Evolutionary conservation across 2,797 vertebrate genomes (phyloP), one percentile per base, ranked within the genome.

Genomic region (Oreortyx pictus): DNA sequence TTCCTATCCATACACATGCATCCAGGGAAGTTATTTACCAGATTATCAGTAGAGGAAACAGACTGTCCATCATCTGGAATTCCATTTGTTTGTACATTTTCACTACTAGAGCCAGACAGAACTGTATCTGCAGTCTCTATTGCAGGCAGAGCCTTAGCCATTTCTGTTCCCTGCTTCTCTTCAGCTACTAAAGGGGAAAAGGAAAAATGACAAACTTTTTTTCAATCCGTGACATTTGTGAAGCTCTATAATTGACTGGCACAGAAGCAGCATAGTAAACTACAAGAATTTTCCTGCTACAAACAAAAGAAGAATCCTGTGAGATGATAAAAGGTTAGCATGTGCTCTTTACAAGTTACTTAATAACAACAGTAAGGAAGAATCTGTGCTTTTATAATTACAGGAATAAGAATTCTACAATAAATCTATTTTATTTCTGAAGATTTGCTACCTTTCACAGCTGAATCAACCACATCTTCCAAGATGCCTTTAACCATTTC

Each of bases 11-110:
- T 7, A 61, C 2, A 27, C 37, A 62, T 73, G 39, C 25, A 81
- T 37, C 14, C 23, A 33, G 27, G 23, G 50, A 85, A 84, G 41
- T 65, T 74, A 88, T 83, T 93, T 98, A 99, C 99, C 98, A 99
- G 97, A 90, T 99, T 98, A 96, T 99, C 99, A 15, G 98, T 97
- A 27, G 99, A 99, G 12, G 99, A 99, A 86, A 99, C 97, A 18
- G 99, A 99, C 3, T 98, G 98, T 35, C 98, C 98, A 44, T 99
- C 99, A 67, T 99, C 99, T 11, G 98, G 96, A 96, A 99, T 98
- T 68, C 99, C 99, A 0, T 99, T 99, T 94, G 99, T 98, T 97
- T 99, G 99, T 82, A 97, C 95, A 25, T 94, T 97, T 86, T 98
- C 99, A 27, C 90, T 95, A 60, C 94, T 88, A 94, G 96, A 97